Percentiles rank a stretch among this genome's conserved stretches.
Evolutionary conservation across 1,140 invertebrate genomes (phyloP).

Genomic region (Aleiodes sp.): DNA sequence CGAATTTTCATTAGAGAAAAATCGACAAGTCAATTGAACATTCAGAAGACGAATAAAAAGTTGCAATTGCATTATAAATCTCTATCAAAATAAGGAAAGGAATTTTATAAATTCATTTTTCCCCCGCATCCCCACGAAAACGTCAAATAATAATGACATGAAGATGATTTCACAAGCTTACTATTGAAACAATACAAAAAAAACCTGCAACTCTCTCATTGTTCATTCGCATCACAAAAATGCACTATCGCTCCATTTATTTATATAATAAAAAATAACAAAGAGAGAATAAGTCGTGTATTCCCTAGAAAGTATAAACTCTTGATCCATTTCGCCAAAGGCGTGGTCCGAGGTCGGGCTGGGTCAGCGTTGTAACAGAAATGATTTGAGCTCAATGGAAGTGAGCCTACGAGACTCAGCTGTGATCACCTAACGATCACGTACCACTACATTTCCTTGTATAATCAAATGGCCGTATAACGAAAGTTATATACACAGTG

Average conservation of each 20-base stretch:
- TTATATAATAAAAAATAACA: not conserved
- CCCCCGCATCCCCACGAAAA: no score
- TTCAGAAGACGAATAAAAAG: no score
- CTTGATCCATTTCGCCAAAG: conserved; percentile 18
- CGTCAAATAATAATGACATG: no score
- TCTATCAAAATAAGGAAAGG: no score
- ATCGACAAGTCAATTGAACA: no score
- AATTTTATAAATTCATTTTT: no score
- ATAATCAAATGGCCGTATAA: not conserved
- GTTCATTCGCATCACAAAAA: not conserved
- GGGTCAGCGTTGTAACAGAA: not conserved
- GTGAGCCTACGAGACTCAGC: not conserved
- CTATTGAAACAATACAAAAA: no score
- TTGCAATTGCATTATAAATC: no score
- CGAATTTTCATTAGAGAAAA: no score
- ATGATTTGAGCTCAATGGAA: not conserved
- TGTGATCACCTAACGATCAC: not conserved
- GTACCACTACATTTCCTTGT: not conserved
- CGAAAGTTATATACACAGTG: not conserved
- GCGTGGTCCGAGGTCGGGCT: conserved; percentile 19
- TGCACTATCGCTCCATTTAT: no score
- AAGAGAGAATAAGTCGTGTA: not conserved
- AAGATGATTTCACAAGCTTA: no score
- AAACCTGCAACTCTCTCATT: not conserved
- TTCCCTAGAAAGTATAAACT: conserved; percentile 15